Conservation (phyloP, 1,140 invertebrate genomes). For the Octopus sinensis region DNA sequence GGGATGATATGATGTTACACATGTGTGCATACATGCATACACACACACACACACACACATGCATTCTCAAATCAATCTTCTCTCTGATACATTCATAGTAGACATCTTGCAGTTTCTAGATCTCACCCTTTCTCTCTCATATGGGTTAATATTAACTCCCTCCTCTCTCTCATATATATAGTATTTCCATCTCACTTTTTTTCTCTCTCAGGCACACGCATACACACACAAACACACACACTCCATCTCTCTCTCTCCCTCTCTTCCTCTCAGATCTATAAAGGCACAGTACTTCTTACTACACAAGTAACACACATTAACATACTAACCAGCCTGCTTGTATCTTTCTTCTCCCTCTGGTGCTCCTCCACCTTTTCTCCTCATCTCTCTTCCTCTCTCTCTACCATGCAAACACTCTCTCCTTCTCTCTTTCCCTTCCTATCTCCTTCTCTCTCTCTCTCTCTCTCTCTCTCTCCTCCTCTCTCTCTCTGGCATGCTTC, state of each 20-base stretch:
- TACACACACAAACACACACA: not conserved
- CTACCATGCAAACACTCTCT: not conserved
- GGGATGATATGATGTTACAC: too few species aligned
- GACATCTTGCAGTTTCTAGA: too few species aligned
- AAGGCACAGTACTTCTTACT: too few species aligned
- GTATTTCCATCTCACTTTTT: not conserved
- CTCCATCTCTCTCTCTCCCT: not conserved
- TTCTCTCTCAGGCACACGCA: not conserved
- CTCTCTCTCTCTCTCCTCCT: not conserved
- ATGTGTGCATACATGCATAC: too few species aligned
- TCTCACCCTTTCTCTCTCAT: too few species aligned
- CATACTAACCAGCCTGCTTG: not conserved
- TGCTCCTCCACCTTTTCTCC: not conserved
- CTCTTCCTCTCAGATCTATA: not conserved
- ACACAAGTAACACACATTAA: too few species aligned
- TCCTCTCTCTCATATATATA: not conserved
- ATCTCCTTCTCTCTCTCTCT: not conserved
- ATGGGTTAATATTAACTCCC: too few species aligned
- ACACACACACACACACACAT: too few species aligned
- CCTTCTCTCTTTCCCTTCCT: not conserved
- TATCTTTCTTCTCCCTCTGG: not conserved
- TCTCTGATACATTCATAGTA: too few species aligned
- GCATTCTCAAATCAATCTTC: too few species aligned
- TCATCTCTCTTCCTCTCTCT: not conserved
- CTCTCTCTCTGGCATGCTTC: not conserved